These are phyloP conservation scores for Myotis pilosus DNA, from an alignment of 2,797 vertebrate species.

Conservation along the genomic window DNA sequence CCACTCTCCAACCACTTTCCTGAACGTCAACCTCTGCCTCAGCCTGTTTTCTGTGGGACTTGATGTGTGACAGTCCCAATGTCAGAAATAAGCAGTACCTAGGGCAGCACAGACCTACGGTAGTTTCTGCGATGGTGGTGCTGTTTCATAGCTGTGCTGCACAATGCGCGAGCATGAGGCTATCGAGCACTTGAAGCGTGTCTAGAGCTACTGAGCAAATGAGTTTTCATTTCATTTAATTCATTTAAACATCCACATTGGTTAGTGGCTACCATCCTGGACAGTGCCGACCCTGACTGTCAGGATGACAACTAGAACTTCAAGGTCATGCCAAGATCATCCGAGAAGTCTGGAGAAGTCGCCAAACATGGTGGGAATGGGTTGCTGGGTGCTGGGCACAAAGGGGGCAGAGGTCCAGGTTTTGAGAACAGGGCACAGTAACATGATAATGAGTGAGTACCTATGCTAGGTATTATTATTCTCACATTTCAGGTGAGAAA, in stretches of 20 bases:
- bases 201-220: neutral
- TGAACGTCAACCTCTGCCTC: neutral
- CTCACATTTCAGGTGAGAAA: neutral
- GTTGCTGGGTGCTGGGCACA: neutral
- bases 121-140: neutral
- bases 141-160: neutral
- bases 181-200: neutral
- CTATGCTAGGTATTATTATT: neutral
- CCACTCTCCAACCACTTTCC: neutral
- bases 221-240: neutral
- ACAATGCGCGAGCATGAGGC: neutral
- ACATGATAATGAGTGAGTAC: neutral
- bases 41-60: neutral
- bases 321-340: neutral
- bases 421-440: neutral
- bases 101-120: neutral
- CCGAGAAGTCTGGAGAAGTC: neutral
- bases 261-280: neutral
- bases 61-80: neutral
- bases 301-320: neutral
- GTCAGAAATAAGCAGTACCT: neutral
- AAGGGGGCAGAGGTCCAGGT: neutral
- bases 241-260: slow-evolving; percentile 3
- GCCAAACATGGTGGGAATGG: neutral
- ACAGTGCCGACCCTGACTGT: neutral